Percentiles rank a stretch among this genome's conserved stretches.
phyloP scores from a whole-genome alignment of 1,140 invertebrate genomes.

The Batillaria attramentaria region DNA sequence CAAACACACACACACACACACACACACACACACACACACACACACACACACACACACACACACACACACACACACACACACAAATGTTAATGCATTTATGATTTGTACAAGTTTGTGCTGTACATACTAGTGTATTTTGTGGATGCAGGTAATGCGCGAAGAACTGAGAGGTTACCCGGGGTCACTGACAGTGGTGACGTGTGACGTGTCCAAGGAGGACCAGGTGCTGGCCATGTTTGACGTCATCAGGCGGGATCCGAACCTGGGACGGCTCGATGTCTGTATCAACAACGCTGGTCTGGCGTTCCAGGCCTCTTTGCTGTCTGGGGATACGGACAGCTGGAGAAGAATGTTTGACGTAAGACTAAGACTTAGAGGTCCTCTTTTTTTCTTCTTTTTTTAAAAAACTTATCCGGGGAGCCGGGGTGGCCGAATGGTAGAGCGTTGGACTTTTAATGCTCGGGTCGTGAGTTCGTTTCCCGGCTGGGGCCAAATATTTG shows the following conservation, averaged over 20 bases:
- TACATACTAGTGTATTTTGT: no score
- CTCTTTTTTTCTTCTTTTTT: background rate
- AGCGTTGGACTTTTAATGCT: no score
- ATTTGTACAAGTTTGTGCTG: no score
- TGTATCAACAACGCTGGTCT: conserved; percentile 84
- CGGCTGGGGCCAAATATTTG: no score
- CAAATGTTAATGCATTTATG: background rate
- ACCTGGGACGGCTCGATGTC: conserved; percentile 78
- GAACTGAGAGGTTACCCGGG: conserved; percentile 50
- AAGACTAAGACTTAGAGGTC: conserved; percentile 13
- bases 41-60: background rate
- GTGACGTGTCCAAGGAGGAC: conserved; percentile 80
- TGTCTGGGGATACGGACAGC: conserved; percentile 70
- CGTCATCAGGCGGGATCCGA: conserved; percentile 74
- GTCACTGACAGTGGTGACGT: conserved; percentile 66
- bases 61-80: conserved; percentile 1
- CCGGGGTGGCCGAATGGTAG: no score
- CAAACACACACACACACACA: background rate
- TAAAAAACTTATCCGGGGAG: no score
- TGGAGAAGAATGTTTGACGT: conserved; percentile 77
- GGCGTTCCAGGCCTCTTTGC: conserved; percentile 65
- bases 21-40: conserved; percentile 4
- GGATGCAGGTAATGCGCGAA: no score
- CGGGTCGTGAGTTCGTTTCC: no score
- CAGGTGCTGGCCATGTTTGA: conserved; percentile 80